phyloP scores from a whole-genome alignment of 2,888 invertebrate genomes.

The Netelia melanura region DNA sequence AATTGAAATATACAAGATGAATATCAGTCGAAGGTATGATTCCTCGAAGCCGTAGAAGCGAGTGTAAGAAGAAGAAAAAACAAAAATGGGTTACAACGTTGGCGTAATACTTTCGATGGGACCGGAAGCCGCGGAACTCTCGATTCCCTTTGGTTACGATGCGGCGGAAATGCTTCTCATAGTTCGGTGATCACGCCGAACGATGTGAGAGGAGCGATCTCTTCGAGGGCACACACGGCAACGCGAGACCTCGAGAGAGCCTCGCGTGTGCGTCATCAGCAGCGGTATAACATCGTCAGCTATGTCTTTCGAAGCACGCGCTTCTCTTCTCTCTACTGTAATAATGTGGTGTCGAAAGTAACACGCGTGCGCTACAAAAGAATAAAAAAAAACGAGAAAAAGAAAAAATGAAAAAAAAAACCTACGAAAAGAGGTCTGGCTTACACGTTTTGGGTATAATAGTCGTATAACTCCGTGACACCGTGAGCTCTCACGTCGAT shows the following conservation, averaged over 20 bases:
- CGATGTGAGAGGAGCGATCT: constrained; percentile 44
- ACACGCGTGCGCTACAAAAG: constrained; percentile 57
- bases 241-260: constrained; percentile 23
- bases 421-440: constrained; percentile 9
- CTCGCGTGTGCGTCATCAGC: constrained; percentile 60
- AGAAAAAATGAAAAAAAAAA: constrained; percentile 17
- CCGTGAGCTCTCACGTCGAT: constrained; percentile 57
- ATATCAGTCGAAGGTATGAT: constrained; percentile 27
- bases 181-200: constrained; percentile 64
- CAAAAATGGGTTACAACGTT: constrained; percentile 64
- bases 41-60: constrained; percentile 37
- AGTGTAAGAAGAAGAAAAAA: background rate
- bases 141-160: constrained; percentile 66
- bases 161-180: constrained; percentile 79
- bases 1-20: constrained; percentile 27
- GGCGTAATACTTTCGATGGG: constrained; percentile 43
- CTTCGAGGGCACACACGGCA: constrained; percentile 51
- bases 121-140: constrained; percentile 51
- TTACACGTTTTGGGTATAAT: constrained; percentile 30
- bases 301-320: constrained; percentile 60
- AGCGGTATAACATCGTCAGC: constrained; percentile 28
- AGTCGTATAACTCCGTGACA: constrained; percentile 16
- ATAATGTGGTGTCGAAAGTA: constrained; percentile 64
- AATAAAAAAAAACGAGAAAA: constrained; percentile 24
- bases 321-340: constrained; percentile 51